phyloP scores from a whole-genome alignment of 2,797 vertebrate genomes.

The Morus bassanus region DNA sequence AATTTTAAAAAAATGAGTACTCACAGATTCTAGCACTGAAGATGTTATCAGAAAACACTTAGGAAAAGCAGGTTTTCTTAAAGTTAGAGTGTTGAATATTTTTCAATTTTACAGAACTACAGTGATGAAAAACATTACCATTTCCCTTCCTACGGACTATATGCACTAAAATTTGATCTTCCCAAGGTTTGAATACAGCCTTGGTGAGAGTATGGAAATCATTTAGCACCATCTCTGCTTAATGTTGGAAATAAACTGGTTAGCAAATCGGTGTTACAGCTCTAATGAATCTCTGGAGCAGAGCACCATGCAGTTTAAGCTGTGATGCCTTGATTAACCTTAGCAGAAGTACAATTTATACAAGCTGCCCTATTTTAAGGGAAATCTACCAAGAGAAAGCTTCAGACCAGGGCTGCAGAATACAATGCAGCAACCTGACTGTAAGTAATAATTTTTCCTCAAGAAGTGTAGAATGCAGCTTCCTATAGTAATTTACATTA shows the following conservation, averaged over 20 bases:
- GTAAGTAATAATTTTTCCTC: not conserved
- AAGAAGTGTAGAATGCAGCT: not conserved
- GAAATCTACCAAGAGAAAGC: not conserved
- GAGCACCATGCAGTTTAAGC: not conserved
- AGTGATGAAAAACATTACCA: not conserved
- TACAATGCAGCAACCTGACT: not conserved
- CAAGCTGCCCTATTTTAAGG: not conserved
- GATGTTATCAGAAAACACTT: not conserved
- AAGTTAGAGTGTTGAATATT: not conserved
- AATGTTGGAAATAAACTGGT: not conserved
- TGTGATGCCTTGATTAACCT: not conserved
- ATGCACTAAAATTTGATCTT: not conserved
- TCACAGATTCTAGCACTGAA: not conserved
- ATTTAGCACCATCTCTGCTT: not conserved
- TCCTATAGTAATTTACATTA: not conserved
- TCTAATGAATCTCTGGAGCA: not conserved
- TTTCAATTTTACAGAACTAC: not conserved
- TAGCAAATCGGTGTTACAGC: not conserved
- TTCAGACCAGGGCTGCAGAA: not conserved
- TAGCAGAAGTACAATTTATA: accelerated
- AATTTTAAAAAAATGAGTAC: not conserved
- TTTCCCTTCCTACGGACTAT: not conserved
- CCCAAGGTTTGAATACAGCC: not conserved
- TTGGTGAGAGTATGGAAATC: accelerated
- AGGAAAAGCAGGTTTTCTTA: not conserved